Evolutionary conservation across 2,797 vertebrate genomes (phyloP), one percentile per base, ranked within the genome.

Genomic region (Hozukius guyotensis): DNA sequence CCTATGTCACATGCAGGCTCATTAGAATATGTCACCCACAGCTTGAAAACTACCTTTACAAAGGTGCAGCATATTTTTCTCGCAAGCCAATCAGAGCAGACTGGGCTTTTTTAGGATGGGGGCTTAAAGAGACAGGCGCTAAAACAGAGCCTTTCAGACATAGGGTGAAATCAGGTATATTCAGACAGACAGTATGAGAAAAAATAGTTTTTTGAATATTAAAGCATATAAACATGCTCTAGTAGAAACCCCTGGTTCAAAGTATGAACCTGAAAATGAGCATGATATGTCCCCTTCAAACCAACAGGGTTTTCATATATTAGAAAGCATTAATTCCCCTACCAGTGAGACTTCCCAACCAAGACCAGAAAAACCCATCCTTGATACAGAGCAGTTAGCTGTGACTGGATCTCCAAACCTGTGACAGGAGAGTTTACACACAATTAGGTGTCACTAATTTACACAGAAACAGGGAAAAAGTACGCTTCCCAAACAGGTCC

Each of bases 321-420:
- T 5, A 25, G 0, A 53, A 14, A 67, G 16, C 2, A 20, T 3
- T 18, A 10, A 52, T 32, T 60, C 24, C 0, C 87, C 1, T 82
- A 93, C 94, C 91, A 2, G 9, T 24, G 55, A 0, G 24, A 61
- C 53, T 4, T 0, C 5, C 94, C 93, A 95, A 5, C 90, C 92
- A 5, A 95, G 9, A 1, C 0, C 0, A 5, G 1, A 1, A 16
- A 67, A 73, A 0, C 0, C 38, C 5, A 0, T 27, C 24, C 0
- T 11, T 4, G 59, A 2, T 11, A 69, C 11, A 2, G 92, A 93
- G 85, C 94, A 95, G 87, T 92, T 94, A 0, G 55, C 91, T 24
- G 36, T 75, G 59, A 87, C 71, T 11, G 92, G 88, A 86, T 91
- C 93, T 55, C 82, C 93, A 79, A 85, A 94, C 85, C 94, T 95